Base-by-base conservation (phyloP, 1,140 invertebrate species). In the Brachionus manjavacas region DNA sequence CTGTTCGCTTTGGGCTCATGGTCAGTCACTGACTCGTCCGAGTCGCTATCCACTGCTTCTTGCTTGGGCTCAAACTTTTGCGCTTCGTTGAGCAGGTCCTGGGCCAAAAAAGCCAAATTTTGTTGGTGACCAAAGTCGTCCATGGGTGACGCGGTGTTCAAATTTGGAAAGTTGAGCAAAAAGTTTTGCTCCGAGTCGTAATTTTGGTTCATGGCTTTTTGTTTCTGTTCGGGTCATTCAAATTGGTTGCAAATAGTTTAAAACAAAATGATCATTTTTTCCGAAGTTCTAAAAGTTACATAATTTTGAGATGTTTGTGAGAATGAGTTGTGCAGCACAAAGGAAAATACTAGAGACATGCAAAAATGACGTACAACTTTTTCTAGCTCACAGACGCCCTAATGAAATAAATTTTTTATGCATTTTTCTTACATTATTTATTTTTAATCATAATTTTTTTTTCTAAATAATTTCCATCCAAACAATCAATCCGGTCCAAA, bases 31-130 rank as follows among this genome's bases (percentile, higher is more conserved):
- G 41, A 12, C 11, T 49, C 72, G n/a, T 79, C 41, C 3, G 35
- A 31, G 4, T 60, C 76, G 25, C 28, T 52, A 3, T 79, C 76
- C 12, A 60, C 31, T 12, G n/a, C 8, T 35, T 80, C 49, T 7
- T 60, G 12, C 52, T 76, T 46, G 23, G 41, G 72, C 11, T 60
- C 12, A 7, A 81, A 25, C 28, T 64, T 60, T 16, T 60, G 14
- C 14, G 79, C 52, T 35, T 81, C 79, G 9, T 68, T 64, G 9
- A 81, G 41, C 25, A 81, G 23, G 14, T 81, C 79, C n/a, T 81
- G 79, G 16, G 79, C 79, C 20, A 81, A 41, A 60, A 11, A 81
- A 7, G 79, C 79, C 43, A 76, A 76, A 76, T 76, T 76, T 49
- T 76, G 72, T 25, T 76, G 41, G n/a, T 49, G 43, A 46, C 46